A percentile compares a stretch with the other conserved stretches of the same genome.
phyloP scores from a whole-genome alignment of 2,113 vertebrate genomes.

The Nibea coibor region DNA sequence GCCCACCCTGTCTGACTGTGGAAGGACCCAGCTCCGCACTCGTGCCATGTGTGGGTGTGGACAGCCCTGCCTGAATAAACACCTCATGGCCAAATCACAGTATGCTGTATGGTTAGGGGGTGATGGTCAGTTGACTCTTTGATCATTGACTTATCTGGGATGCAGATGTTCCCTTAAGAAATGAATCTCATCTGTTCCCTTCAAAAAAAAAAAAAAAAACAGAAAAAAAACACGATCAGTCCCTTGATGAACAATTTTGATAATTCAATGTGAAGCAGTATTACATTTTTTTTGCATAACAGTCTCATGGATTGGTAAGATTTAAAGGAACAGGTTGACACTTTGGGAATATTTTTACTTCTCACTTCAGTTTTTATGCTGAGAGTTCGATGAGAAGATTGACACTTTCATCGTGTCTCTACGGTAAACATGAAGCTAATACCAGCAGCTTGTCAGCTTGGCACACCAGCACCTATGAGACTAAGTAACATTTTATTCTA shows the following conservation, averaged over 20 bases:
- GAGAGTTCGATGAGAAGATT: neutral
- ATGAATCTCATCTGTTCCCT: constrained; percentile 33
- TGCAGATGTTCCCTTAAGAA: constrained; percentile 65
- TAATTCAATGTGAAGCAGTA: neutral
- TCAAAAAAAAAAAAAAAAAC: neutral
- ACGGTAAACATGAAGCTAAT: neutral
- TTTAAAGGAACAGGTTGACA: constrained; percentile 2
- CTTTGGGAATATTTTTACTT: neutral
- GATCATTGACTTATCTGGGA: constrained; percentile 56
- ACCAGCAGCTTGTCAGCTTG: neutral
- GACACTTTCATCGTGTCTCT: neutral
- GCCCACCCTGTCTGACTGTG: constrained; percentile 44
- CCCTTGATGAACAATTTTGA: neutral
- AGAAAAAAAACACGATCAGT: neutral
- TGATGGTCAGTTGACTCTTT: constrained; percentile 63
- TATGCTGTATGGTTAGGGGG: constrained; percentile 47
- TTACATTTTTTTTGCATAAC: neutral
- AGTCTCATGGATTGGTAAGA: neutral
- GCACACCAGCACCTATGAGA: neutral
- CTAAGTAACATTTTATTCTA: neutral
- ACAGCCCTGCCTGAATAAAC: constrained; percentile 55
- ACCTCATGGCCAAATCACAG: constrained; percentile 56
- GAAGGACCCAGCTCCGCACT: constrained; percentile 10
- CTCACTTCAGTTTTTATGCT: neutral
- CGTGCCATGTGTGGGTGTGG: constrained; percentile 41